These are phyloP conservation scores for Orthosia gracilis DNA, from an alignment of 2,888 invertebrate species.

Conservation along the genomic window DNA sequence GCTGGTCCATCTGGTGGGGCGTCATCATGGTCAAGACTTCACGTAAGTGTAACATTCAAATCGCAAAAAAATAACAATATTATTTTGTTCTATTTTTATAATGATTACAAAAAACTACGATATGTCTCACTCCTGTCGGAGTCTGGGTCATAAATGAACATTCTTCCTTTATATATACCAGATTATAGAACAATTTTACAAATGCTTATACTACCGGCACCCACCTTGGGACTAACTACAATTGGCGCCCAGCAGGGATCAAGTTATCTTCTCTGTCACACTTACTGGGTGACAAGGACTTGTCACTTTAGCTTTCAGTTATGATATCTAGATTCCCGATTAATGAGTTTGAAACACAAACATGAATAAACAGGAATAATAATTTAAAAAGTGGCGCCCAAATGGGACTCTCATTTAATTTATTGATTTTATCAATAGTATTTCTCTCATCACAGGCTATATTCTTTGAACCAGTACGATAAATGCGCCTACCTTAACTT, in stretches of 20 bases:
- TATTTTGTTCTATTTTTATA: too few relatives aligned
- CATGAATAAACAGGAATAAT: neutral
- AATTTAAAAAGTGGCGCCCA: neutral
- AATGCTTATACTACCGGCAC: neutral
- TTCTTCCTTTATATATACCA: too few relatives aligned
- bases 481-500: too few relatives aligned
- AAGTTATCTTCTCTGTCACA: neutral
- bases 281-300: too few relatives aligned
- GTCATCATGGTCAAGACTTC: constrained; percentile 97
- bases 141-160: too few relatives aligned
- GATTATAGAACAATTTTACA: neutral
- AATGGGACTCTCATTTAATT: neutral
- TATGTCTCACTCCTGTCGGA: too few relatives aligned
- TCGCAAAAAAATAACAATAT: neutral
- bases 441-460: too few relatives aligned
- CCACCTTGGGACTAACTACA: neutral
- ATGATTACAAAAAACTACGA: too few relatives aligned
- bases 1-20: constrained; percentile 99
- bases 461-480: too few relatives aligned
- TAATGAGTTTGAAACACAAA: neutral
- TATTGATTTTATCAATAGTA: too few relatives aligned
- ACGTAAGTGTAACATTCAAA: constrained; percentile 91
- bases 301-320: neutral
- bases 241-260: neutral
- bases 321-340: neutral